These are phyloP conservation scores for Sphaerodactylus townsendi DNA, from an alignment of 2,113 vertebrate genomes.

Conservation along the genomic window DNA sequence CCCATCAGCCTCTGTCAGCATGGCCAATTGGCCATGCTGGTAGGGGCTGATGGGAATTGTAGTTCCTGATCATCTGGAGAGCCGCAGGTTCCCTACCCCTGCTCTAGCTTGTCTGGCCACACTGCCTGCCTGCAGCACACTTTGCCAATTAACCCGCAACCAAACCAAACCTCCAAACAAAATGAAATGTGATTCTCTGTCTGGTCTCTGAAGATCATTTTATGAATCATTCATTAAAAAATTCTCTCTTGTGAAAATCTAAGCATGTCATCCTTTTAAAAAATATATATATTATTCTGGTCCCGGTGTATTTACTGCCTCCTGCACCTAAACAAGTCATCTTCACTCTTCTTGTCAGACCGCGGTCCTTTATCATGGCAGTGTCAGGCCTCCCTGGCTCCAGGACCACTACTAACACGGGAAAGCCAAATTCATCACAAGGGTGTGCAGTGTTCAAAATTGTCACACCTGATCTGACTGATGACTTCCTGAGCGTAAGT, in stretches of 20 bases:
- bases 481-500: slow-evolving; percentile 66
- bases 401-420: slow-evolving; percentile 72
- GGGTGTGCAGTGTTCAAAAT: slow-evolving; percentile 69
- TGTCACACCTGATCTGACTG: slow-evolving; percentile 73
- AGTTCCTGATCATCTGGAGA: no score
- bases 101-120: no score
- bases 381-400: slow-evolving; percentile 68
- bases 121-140: no score
- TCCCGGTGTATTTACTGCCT: slow-evolving; percentile 19
- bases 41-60: no score
- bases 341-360: background rate
- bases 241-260: background rate
- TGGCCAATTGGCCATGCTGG: no score
- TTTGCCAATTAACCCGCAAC: background rate
- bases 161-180: background rate
- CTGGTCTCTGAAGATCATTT: background rate
- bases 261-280: background rate
- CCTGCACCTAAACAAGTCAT: slow-evolving; percentile 11
- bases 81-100: no score
- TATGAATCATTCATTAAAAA: background rate
- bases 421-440: slow-evolving; percentile 80
- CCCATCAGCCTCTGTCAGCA: no score
- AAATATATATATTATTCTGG: background rate
- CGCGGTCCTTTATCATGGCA: slow-evolving; percentile 41
- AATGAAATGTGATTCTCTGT: background rate